Evolutionary conservation across 2,888 invertebrate genomes (phyloP).

Genomic region (Seira musarum): DNA sequence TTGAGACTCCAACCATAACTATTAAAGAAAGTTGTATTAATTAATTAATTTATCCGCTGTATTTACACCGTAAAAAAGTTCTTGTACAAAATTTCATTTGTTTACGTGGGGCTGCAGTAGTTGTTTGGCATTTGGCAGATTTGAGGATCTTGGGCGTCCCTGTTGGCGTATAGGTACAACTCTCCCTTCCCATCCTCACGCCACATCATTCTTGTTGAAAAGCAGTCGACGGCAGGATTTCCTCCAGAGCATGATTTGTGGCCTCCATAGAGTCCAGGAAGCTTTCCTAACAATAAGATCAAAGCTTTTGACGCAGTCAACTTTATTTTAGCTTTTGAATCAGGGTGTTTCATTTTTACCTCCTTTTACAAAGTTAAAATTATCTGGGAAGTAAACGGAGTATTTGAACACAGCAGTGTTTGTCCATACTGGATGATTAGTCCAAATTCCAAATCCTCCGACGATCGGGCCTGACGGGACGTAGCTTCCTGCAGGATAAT

Average conservation of each 20-base stretch:
- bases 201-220: constrained; percentile 60
- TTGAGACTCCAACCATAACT: constrained; percentile 65
- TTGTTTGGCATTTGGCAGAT: constrained; percentile 64
- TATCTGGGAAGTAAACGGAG: constrained; percentile 59
- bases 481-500: constrained; percentile 63
- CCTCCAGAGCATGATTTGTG: constrained; percentile 38
- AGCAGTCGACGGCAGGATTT: constrained; percentile 56
- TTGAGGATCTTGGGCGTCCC: constrained; percentile 64
- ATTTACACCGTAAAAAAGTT: neutral
- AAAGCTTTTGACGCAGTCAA: neutral
- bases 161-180: constrained; percentile 64
- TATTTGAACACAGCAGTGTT: constrained; percentile 63
- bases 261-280: constrained; percentile 53
- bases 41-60: neutral
- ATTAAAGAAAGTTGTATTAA: neutral
- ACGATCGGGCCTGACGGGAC: constrained; percentile 60
- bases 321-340: no score
- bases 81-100: neutral
- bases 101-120: constrained; percentile 44
- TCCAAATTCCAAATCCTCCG: constrained; percentile 66
- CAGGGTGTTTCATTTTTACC: no score
- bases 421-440: constrained; percentile 53
- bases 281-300: constrained; percentile 48
- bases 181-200: constrained; percentile 57
- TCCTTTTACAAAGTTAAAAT: constrained; percentile 61